phyloP scores from a whole-genome alignment of 1,140 invertebrate genomes.

The Cydia amplana region DNA sequence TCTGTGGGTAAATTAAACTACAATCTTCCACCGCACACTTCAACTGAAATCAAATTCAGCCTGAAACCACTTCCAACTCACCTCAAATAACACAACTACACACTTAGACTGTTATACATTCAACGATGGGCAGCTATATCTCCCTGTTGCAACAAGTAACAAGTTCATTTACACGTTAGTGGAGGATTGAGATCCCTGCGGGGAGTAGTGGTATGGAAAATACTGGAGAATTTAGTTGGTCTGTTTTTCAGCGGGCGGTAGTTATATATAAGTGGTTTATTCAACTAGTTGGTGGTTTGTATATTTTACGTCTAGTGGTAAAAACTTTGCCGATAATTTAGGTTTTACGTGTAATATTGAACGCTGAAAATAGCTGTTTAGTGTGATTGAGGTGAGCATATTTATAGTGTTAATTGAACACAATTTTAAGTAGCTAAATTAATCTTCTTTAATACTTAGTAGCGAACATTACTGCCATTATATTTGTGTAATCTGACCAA shows the following conservation, averaged over 20 bases:
- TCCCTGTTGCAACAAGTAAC: slow-evolving; percentile 52
- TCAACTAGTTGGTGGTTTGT: not conserved
- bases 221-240: slow-evolving; percentile 52
- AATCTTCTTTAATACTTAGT: not conserved
- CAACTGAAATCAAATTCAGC: not conserved
- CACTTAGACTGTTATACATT: slow-evolving; percentile 38
- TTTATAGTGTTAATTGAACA: not conserved
- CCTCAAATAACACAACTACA: not conserved
- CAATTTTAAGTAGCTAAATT: not conserved
- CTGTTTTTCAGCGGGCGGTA: not conserved
- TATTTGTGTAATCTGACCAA: slow-evolving; percentile 34
- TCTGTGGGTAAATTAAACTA: slow-evolving; percentile 39
- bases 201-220: slow-evolving; percentile 59
- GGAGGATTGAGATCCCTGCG: slow-evolving; percentile 49
- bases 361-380: not conserved
- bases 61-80: not conserved
- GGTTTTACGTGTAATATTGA: not conserved
- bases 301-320: not conserved
- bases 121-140: slow-evolving; percentile 38
- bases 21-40: slow-evolving; percentile 45
- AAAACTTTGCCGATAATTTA: not conserved
- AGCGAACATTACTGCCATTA: slow-evolving; percentile 6
- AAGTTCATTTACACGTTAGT: slow-evolving; percentile 58
- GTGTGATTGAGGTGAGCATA: not conserved
- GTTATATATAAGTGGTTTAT: not conserved